Conservation (phyloP, 2,113 vertebrate species). For the Acinonyx jubatus region DNA sequence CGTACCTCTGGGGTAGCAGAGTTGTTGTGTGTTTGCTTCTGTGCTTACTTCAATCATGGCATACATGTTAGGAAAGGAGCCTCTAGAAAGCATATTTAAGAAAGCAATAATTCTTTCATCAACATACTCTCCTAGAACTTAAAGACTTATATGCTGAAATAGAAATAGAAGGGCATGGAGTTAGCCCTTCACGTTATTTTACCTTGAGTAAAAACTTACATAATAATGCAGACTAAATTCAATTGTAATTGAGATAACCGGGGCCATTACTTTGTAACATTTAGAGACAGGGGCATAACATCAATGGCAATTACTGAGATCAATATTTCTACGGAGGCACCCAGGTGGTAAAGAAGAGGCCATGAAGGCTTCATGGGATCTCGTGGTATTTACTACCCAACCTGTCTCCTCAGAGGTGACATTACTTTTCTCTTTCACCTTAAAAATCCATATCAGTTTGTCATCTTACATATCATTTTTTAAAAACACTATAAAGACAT, state of each 20-base stretch:
- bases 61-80: not conserved
- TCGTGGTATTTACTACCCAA: not conserved
- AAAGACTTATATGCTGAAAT: not conserved
- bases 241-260: not conserved
- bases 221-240: not conserved
- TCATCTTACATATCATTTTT: not conserved
- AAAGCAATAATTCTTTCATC: not conserved
- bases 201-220: not conserved
- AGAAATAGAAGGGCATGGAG: not conserved
- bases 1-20: not conserved
- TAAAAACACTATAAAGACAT: not conserved
- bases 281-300: not conserved
- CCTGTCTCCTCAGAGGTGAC: not conserved
- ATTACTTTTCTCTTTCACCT: slow-evolving; percentile 14
- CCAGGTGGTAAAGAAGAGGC: not conserved
- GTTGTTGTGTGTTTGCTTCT: not conserved
- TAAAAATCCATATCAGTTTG: not conserved
- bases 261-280: not conserved
- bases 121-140: not conserved
- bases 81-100: not conserved
- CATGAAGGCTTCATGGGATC: not conserved
- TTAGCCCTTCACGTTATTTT: not conserved
- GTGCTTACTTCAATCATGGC: not conserved
- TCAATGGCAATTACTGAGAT: not conserved
- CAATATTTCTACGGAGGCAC: not conserved